phyloP scores from a whole-genome alignment of 37 sponge, comb jelly and placozoan genomes.

The Diacarnus erythraeanus region DNA sequence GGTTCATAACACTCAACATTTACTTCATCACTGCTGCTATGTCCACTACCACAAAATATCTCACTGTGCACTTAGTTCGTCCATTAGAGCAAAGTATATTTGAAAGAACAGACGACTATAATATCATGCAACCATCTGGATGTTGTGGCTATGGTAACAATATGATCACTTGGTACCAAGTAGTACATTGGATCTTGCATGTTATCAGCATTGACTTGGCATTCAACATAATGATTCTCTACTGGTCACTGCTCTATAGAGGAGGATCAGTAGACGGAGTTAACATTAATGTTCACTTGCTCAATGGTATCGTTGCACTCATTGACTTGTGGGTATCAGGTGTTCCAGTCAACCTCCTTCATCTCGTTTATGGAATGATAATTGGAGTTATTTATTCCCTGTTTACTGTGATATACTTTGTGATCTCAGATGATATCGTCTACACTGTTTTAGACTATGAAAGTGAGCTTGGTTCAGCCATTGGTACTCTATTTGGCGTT shows the following conservation, averaged over 20 bases:
- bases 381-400: constrained; percentile 27
- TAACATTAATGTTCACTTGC: constrained; percentile 43
- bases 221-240: constrained; percentile 44
- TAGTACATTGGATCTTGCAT: constrained; percentile 53
- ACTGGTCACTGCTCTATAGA: constrained; percentile 51
- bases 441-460: constrained; percentile 68
- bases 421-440: constrained; percentile 21
- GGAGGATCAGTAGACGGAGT: constrained; percentile 19
- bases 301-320: constrained; percentile 45
- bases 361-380: constrained; percentile 33
- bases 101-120: not conserved
- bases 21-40: constrained; percentile 56
- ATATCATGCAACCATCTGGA: constrained; percentile 7
- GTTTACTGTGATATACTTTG: constrained; percentile 71
- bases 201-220: constrained; percentile 17
- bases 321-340: constrained; percentile 53
- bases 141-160: constrained; percentile 34
- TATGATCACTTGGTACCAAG: constrained; percentile 62
- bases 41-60: constrained; percentile 19
- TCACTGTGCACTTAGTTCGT: constrained; percentile 6
- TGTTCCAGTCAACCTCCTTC: constrained; percentile 40
- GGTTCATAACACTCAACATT: constrained; percentile 13
- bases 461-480: constrained; percentile 38
- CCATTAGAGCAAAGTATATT: not conserved
- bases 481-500: not conserved